Conservation (phyloP, 1,140 invertebrate genomes). For the Ptiloglossa arizonensis region DNA sequence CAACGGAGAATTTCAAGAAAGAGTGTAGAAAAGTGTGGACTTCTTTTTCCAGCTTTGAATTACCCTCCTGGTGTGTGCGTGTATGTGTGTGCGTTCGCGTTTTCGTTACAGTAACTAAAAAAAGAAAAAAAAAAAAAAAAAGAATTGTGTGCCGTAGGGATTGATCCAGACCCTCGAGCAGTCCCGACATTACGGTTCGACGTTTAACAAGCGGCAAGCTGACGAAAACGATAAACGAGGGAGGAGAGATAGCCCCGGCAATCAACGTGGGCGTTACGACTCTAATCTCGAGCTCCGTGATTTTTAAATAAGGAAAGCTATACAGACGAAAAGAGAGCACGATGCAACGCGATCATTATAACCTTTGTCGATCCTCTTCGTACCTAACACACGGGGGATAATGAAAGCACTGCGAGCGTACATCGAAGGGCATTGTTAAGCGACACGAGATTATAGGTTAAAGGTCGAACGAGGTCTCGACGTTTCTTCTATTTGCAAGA, state of each 20-base stretch:
- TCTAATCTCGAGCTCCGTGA: conserved; percentile 29
- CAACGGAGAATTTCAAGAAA: conserved; percentile 15
- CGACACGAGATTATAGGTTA: conserved; percentile 23
- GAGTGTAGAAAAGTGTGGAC: not conserved
- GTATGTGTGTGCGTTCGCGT: not conserved
- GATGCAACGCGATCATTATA: too few species aligned
- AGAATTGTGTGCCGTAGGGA: not conserved
- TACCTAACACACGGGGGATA: conserved; percentile 36
- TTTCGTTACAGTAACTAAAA: not conserved
- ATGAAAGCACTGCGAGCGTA: conserved; percentile 54
- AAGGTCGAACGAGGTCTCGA: not conserved
- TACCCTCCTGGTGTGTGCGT: not conserved
- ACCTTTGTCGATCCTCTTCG: not conserved
- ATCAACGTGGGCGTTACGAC: conserved; percentile 41
- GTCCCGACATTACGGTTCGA: not conserved
- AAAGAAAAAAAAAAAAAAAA: too few species aligned
- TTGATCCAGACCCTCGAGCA: conserved; percentile 33
- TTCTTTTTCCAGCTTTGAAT: not conserved
- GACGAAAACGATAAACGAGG: conserved; percentile 57
- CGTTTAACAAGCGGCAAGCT: conserved; percentile 33
- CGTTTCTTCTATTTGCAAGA: too few species aligned
- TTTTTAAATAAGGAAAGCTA: conserved; percentile 35
- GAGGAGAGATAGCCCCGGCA: conserved; percentile 12
- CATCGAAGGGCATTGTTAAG: conserved; percentile 12
- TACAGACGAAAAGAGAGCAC: not conserved